phyloP scores from a whole-genome alignment of 2,797 vertebrate species.

The Enteromius anoplus region DNA sequence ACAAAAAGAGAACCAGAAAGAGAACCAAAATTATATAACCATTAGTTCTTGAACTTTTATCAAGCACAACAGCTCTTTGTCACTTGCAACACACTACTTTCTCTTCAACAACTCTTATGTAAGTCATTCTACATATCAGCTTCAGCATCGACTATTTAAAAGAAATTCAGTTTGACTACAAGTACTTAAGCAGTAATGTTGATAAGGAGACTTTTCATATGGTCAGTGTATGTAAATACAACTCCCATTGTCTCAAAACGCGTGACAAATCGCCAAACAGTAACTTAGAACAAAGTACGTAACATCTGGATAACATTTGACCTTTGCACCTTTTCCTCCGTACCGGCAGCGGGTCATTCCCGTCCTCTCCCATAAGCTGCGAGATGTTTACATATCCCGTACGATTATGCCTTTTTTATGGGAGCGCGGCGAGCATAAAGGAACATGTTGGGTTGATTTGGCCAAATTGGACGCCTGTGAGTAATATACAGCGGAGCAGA shows the following conservation, averaged over 20 bases:
- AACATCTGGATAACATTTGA: conserved; percentile 41
- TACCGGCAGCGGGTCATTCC: conserved; percentile 19
- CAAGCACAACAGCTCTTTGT: background rate
- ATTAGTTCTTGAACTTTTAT: background rate
- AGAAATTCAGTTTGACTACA: background rate
- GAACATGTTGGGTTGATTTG: conserved; percentile 71
- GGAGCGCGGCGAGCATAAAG: conserved; percentile 33
- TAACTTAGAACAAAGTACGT: conserved; percentile 42
- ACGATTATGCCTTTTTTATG: conserved; percentile 43
- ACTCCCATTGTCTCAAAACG: conserved; percentile 9
- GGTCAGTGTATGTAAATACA: background rate
- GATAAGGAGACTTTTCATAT: conserved; percentile 1
- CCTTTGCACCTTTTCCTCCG: conserved; percentile 35
- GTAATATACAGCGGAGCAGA: conserved; percentile 67
- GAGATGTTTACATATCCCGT: conserved; percentile 40
- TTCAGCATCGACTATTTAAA: background rate
- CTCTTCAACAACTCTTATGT: background rate
- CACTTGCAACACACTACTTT: background rate
- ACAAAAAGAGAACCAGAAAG: too few relatives aligned
- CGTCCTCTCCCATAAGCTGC: conserved; percentile 36
- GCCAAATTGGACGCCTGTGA: conserved; percentile 64
- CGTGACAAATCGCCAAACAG: background rate
- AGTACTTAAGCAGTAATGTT: background rate
- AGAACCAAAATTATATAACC: too few relatives aligned
- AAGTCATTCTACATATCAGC: background rate